A percentile compares a stretch with the other conserved stretches of the same genome.
These are phyloP conservation scores for Xiphophorus hellerii DNA, from an alignment of 2,113 vertebrate genomes.

Conservation along the genomic window DNA sequence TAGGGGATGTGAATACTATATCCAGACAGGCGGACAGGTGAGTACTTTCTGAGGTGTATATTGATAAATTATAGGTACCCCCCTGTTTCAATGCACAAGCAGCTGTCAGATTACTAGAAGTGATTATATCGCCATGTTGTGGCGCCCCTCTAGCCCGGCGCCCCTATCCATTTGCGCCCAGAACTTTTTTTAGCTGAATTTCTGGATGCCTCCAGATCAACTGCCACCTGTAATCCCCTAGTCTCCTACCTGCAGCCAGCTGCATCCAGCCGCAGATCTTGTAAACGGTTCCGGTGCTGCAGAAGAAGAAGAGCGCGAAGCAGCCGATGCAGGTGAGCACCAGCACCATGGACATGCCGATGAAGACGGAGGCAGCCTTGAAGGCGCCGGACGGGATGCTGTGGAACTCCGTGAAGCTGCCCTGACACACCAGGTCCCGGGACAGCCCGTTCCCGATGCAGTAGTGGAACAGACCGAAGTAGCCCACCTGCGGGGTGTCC, in stretches of 20 bases:
- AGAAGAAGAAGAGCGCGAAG: slow-evolving; percentile 99
- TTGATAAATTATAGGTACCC: no score
- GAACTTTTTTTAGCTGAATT: no score
- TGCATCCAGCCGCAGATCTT: slow-evolving; percentile 99
- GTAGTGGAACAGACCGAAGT: slow-evolving; percentile 99
- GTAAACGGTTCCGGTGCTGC: slow-evolving; percentile 97
- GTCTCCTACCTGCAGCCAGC: slow-evolving; percentile 91
- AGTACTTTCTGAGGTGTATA: no score
- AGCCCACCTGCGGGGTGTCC: slow-evolving; percentile 95
- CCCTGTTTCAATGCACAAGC: no score
- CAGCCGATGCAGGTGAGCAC: slow-evolving; percentile 94
- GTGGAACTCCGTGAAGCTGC: slow-evolving; percentile 97
- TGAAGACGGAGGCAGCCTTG: slow-evolving; percentile 98
- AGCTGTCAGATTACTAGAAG: no score
- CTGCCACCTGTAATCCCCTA: no score
- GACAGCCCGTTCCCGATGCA: slow-evolving; percentile 95
- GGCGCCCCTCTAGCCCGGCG: no score
- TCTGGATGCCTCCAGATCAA: no score
- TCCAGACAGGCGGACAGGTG: no score
- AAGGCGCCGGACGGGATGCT: slow-evolving; percentile 95
- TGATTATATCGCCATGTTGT: no score
- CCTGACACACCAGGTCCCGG: slow-evolving; percentile 92
- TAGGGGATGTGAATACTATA: no score
- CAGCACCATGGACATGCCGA: slow-evolving; percentile 96
- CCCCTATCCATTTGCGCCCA: no score